Percentiles rank a stretch among this genome's conserved stretches.
phyloP scores from a whole-genome alignment of 2,888 invertebrate species.

The Euplexia lucipara region DNA sequence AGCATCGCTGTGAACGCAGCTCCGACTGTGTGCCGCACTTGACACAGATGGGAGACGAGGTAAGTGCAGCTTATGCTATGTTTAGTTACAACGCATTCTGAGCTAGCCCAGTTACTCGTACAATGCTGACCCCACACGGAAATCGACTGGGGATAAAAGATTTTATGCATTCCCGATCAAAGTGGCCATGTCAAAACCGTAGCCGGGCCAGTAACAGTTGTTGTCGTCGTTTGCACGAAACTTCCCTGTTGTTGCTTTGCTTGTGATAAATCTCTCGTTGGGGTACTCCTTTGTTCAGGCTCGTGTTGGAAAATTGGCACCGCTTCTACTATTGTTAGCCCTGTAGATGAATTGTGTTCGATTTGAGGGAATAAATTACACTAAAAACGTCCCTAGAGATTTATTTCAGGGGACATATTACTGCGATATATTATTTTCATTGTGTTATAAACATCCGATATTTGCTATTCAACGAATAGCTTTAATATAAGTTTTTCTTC shows the following conservation, averaged over 20 bases:
- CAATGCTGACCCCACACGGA: slow-evolving; percentile 55
- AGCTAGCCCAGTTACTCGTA: slow-evolving; percentile 42
- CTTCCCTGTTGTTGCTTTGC: slow-evolving; percentile 70
- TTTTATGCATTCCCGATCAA: slow-evolving; percentile 59
- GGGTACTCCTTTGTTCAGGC: slow-evolving; percentile 69
- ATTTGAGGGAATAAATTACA: slow-evolving; percentile 64
- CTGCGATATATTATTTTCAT: slow-evolving; percentile 53
- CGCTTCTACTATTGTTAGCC: slow-evolving; percentile 70
- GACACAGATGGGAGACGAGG: slow-evolving; percentile 67
- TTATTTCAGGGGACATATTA: slow-evolving; percentile 49
- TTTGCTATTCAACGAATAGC: slow-evolving; percentile 10
- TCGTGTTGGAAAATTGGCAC: slow-evolving; percentile 71
- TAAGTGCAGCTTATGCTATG: slow-evolving; percentile 59
- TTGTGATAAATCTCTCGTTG: slow-evolving; percentile 74
- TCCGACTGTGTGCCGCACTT: slow-evolving; percentile 61
- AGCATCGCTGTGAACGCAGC: slow-evolving; percentile 48
- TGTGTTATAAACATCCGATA: slow-evolving; percentile 30
- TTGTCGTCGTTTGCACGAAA: slow-evolving; percentile 65
- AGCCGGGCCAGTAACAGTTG: slow-evolving; percentile 63
- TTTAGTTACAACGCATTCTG: slow-evolving; percentile 71
- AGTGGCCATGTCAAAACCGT: slow-evolving; percentile 53
- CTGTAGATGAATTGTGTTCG: slow-evolving; percentile 65
- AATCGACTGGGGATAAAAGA: slow-evolving; percentile 51
- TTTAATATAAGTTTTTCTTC: slow-evolving; percentile 13
- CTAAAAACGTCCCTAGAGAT: slow-evolving; percentile 51